A percentile compares a stretch with the other conserved stretches of the same genome.
Evolutionary conservation across 2,113 vertebrate species (phyloP).

Genomic region (Puma concolor): DNA sequence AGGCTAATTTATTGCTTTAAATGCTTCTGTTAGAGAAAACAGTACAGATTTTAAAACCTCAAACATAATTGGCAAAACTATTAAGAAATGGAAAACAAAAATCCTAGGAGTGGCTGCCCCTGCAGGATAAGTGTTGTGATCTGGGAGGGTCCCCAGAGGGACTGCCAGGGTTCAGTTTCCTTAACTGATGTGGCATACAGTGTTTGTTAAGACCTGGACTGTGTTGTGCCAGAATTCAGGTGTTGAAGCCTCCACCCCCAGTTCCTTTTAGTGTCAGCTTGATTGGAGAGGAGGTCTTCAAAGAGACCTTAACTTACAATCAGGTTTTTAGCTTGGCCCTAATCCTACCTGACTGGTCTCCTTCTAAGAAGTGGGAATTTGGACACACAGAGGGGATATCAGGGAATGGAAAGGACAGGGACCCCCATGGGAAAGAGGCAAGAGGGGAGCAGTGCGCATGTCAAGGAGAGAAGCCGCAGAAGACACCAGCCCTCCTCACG

Average conservation of each 20-base stretch:
- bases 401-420: background rate
- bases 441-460: accelerated
- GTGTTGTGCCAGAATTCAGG: background rate
- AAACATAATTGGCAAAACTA: background rate
- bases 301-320: background rate
- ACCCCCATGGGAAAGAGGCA: background rate
- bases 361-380: background rate
- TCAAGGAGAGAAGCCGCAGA: too few species aligned
- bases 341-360: background rate
- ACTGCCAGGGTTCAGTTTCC: accelerated
- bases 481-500: background rate
- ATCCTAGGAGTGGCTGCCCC: background rate
- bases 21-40: background rate
- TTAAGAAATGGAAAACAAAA: background rate
- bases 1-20: constrained; percentile 1
- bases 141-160: background rate
- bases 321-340: background rate
- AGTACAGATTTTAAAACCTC: background rate
- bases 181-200: background rate
- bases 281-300: background rate
- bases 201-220: background rate
- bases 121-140: background rate
- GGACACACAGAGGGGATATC: background rate
- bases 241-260: background rate
- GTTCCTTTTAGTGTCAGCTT: background rate